Evolutionary conservation across 1,140 invertebrate species (phyloP).

Genomic region (Phymastichus coffea): DNA sequence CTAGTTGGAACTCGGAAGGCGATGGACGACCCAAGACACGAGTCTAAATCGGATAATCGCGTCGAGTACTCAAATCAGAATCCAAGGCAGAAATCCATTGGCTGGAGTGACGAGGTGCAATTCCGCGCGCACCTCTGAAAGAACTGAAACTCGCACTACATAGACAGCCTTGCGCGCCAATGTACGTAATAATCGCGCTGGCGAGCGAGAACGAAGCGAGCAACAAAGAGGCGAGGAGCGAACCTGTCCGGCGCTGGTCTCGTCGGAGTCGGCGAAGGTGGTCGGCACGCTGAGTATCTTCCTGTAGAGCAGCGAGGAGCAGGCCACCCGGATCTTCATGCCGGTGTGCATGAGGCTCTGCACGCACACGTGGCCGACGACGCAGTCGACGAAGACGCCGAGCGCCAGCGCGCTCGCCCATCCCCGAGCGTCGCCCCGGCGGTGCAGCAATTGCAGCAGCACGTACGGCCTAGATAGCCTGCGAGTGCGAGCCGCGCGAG

Average conservation of each 20-base stretch:
- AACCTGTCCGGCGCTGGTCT: constrained; percentile 47
- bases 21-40: no score
- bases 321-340: constrained; percentile 77
- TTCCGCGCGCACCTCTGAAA: no score
- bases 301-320: constrained; percentile 78
- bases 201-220: background rate
- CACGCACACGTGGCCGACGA: constrained; percentile 78
- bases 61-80: no score
- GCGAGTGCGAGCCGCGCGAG: constrained; percentile 4
- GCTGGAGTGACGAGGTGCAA: no score
- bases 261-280: constrained; percentile 31
- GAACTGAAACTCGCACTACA: background rate
- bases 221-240: constrained; percentile 1
- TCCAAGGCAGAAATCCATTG: no score
- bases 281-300: constrained; percentile 62
- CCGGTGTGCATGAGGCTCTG: constrained; percentile 73
- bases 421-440: constrained; percentile 68
- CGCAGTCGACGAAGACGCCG: constrained; percentile 67
- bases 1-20: no score
- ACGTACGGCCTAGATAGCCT: constrained; percentile 74
- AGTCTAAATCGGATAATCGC: no score
- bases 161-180: background rate
- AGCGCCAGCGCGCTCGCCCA: constrained; percentile 69
- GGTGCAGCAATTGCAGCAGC: constrained; percentile 70
- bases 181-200: background rate